Base-by-base conservation (phyloP, 2,888 invertebrate genomes). In the Megamerina dolium region DNA sequence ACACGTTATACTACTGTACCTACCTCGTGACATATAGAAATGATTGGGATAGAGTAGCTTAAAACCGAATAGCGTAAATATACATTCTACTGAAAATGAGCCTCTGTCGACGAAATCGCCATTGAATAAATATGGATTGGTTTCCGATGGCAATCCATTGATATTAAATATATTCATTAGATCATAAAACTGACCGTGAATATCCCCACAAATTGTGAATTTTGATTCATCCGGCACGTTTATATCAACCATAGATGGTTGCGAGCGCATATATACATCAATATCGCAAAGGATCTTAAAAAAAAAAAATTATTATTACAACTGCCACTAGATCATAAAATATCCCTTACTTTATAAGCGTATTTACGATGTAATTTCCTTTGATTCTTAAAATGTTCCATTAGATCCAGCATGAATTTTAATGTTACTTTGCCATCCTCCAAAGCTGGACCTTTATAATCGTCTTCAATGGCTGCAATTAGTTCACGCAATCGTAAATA, bases 51-150 rank as follows among this genome's bases (percentile, higher is more conserved):
- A 96, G 37, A 99, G 76, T 50, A 99, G 75, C 72, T 99, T 99
- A 74, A 91, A 97, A 50, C 94, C 91, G 71, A 99, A 94, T 51
- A 99, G 75, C 8, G 90, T 90, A 67, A 99, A 94, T 64, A 99
- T 99, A 69, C 97, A 97, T 75, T 99, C 99, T 21, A 99, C 96
- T 26, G 96, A 96, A 72, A 99, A 99, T 0, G 97, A 96, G 12
- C 99, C 99, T 73, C 99, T 78, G 73, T 99, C 99, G 14, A 99
- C 99, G 72, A 99, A 99, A 75, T 99, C 99, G 47, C 97, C 97
- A 72, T 99, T 99, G 73, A 99, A 99, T 55, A 99, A 75, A 74
- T 96, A 99, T 40, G 97, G 97, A 76, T 99, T 99, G 20, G 81
- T 82, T 66, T 87, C 56, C 1, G 94, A 93, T 6, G 99, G 99